Evolutionary conservation across 2,888 invertebrate genomes (phyloP), one percentile per base, ranked within the genome.

Genomic region (Hartigia nigra): DNA sequence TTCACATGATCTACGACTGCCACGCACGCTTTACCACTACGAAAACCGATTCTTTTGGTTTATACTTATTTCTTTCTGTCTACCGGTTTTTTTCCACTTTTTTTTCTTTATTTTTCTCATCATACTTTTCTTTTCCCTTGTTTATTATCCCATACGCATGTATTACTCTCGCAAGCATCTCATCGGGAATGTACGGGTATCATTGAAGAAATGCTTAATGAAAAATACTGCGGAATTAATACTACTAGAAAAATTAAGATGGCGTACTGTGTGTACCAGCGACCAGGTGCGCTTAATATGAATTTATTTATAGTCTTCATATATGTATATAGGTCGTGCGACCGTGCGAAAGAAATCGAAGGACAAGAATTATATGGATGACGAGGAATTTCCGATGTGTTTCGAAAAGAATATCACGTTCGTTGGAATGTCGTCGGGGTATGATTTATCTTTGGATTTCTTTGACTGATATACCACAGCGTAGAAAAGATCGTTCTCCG

Each of bases 1-100:
- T 78, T 77, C 78, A 79, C 72, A 34, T 72, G 72, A 72, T 72
- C 72, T 72, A 72, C 55, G 55, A 55, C 55, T 55, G 55, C 55
- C 55, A 55, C 55, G 55, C 55, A 55, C 55, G 55, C 55, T 55
- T 55, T 55, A 55, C 55, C 55, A 55, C 55, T 55, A 55, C 55
- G 55, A 55, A 55, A 55, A 55, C 55, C 55, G 2, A 55, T 23
- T 55, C 55, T 23, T 55, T 55, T 55, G 55, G 23, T 55, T 55
- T 2, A 55, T 55, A 9, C 55, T 55, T 55, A 55, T 55, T 23
- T 55, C 55, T 55, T 55, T 55, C 23, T 23, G 55, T 55, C 23
- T 55, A 55, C 23, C 23, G 55, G 55, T 23, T 55, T 55, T 55
- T 55, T 23, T 23, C 23, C 23, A 2, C 23, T 55, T 39, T 23